Evolutionary conservation across 2,113 vertebrate species (phyloP), one percentile per base, ranked within the genome.

Genomic region (Gyps fulvus): DNA sequence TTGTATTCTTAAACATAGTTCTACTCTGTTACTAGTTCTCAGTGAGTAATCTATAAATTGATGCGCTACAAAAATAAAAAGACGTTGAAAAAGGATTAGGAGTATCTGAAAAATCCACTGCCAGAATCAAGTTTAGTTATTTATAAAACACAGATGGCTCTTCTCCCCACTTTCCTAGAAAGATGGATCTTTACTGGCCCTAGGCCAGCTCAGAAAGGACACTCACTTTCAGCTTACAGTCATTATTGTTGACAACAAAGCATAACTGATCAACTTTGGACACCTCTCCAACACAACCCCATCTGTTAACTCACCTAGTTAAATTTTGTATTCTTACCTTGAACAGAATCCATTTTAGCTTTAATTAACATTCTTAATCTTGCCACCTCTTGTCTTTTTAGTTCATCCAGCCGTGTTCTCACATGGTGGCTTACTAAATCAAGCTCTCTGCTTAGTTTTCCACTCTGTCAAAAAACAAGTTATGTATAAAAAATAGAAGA

Each of bases 391-490:
- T 99, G 99, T 85, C 99, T 98, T 97, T 99, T 99, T 70, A 99
- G 94, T 97, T 99, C 99, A 97, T 99, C 99, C 95, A 99, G 98
- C 77, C 98, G 99, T 85, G 99, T 99, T 97, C 99, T 98, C 82
- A 99, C 99, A 26, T 99, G 98, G 84, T 99, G 99, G 96, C 99
- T 99, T 86, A 99, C 99, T 97, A 99, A 99, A 97, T 99, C 99
- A 86, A 99, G 98, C 93, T 99, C 99, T 98, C 99, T 99, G 94
- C 99, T 99, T 88, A 99, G 98, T 83, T 98, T 99, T 70, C 99
- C 99, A 98, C 98, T 99, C 99, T 99, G 96, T 94, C 73, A 91
- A 96, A 59, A 97, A 94, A 29, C 69, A 87, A 93, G 14, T 71
- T 25, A 90, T 38, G 12, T 65, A 88, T 43, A 84, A 81, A 91